These are phyloP conservation scores for Acleris sparsana DNA, from an alignment of 2,888 invertebrate species.

Conservation along the genomic window DNA sequence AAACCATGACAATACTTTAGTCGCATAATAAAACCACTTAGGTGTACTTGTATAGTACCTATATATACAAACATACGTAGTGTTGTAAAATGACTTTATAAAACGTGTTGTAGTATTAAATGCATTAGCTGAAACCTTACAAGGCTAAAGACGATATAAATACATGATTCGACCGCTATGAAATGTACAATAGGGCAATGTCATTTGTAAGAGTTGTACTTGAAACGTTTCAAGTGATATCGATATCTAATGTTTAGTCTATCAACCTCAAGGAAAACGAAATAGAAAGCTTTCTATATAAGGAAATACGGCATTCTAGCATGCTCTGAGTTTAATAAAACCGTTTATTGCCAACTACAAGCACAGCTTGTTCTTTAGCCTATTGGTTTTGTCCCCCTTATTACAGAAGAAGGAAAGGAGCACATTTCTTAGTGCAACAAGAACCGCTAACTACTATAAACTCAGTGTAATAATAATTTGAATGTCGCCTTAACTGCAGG, in stretches of 20 bases:
- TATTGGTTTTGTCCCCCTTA: too few relatives aligned
- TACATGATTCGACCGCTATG: conserved; percentile 6
- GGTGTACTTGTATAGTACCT: neutral
- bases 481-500: too few relatives aligned
- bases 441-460: too few relatives aligned
- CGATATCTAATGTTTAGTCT: conserved; percentile 7
- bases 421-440: too few relatives aligned
- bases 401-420: too few relatives aligned
- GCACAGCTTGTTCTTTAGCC: too few relatives aligned
- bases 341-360: neutral
- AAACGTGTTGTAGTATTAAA: conserved; percentile 7
- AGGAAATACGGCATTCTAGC: conserved; percentile 16
- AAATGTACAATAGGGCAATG: neutral
- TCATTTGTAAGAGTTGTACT: neutral
- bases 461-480: too few relatives aligned
- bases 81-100: conserved; percentile 19
- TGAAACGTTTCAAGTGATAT: neutral
- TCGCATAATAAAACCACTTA: conserved; percentile 14
- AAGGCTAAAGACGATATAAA: conserved; percentile 9
- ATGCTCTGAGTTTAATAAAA: neutral
- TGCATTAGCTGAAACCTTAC: conserved; percentile 25
- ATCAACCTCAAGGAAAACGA: conserved; percentile 5
- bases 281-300: conserved; percentile 18
- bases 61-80: neutral
- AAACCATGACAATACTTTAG: conserved; percentile 5